A percentile compares a stretch with the other conserved stretches of the same genome.
phyloP scores from a whole-genome alignment of 2,888 invertebrate genomes.

The Dicranocentrus wangi region DNA sequence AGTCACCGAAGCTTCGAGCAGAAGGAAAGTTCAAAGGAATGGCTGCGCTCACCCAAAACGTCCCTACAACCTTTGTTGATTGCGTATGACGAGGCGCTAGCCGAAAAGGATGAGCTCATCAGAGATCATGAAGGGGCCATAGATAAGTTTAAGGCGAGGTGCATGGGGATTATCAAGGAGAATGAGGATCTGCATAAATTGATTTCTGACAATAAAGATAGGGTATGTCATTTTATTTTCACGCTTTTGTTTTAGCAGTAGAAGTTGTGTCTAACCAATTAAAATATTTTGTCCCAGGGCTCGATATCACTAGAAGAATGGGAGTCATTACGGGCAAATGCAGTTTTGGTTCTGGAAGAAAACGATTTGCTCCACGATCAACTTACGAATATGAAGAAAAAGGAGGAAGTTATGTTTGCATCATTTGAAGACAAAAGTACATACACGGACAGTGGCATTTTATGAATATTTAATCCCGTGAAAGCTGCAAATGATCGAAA shows the following conservation, averaged over 20 bases:
- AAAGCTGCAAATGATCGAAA: no score
- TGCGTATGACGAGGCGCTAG: slow-evolving; percentile 72
- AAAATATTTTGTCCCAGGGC: slow-evolving; percentile 52
- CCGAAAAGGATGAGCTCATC: slow-evolving; percentile 70
- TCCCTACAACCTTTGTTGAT: slow-evolving; percentile 64
- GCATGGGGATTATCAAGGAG: slow-evolving; percentile 66
- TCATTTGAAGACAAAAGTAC: slow-evolving; percentile 67
- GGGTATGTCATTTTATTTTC: slow-evolving; percentile 54
- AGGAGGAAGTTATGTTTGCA: slow-evolving; percentile 52
- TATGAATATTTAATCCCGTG: no score
- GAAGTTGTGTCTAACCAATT: not conserved
- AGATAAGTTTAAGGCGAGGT: slow-evolving; percentile 64
- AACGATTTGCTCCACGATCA: slow-evolving; percentile 71
- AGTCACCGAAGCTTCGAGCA: not conserved
- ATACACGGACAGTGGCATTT: not conserved
- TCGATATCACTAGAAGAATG: slow-evolving; percentile 70
- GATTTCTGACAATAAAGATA: slow-evolving; percentile 63
- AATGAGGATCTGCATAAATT: slow-evolving; percentile 69
- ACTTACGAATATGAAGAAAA: slow-evolving; percentile 58
- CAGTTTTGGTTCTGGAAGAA: slow-evolving; percentile 70
- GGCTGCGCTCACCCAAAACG: slow-evolving; percentile 55
- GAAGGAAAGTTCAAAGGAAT: slow-evolving; percentile 10
- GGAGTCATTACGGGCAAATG: slow-evolving; percentile 68
- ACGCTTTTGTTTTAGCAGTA: not conserved
- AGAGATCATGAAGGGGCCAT: slow-evolving; percentile 67